A percentile compares a stretch with the other conserved stretches of the same genome.
phyloP scores from a whole-genome alignment of 2,888 invertebrate genomes.

The Euclidia mi region DNA sequence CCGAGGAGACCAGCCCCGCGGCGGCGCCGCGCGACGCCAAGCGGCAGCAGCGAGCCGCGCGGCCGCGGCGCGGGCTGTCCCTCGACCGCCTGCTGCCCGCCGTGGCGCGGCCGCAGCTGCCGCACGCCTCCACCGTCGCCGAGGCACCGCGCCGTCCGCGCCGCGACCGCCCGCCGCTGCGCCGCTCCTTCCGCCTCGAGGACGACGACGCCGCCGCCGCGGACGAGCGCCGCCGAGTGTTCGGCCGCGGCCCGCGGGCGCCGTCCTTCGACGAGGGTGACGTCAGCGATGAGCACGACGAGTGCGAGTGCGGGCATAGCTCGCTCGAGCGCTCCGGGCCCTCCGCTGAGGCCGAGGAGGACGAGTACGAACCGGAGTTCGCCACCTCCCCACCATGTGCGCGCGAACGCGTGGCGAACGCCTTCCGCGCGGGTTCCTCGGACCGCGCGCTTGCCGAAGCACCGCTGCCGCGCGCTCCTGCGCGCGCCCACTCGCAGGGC shows the following conservation, averaged over 20 bases:
- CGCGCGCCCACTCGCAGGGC: slow-evolving; percentile 86
- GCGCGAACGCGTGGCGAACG: slow-evolving; percentile 62
- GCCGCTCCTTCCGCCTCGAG: slow-evolving; percentile 87
- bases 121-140: slow-evolving; percentile 84
- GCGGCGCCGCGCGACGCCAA: slow-evolving; percentile 66
- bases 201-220: slow-evolving; percentile 81
- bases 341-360: slow-evolving; percentile 78
- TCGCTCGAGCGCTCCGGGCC: slow-evolving; percentile 80
- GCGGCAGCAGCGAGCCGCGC: slow-evolving; percentile 64
- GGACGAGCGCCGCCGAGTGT: slow-evolving; percentile 81
- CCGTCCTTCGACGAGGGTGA: slow-evolving; percentile 87
- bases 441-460: slow-evolving; percentile 79
- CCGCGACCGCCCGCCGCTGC: slow-evolving; percentile 85
- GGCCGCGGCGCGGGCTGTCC: slow-evolving; percentile 84
- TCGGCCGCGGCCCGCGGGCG: slow-evolving; percentile 81
- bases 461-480: slow-evolving; percentile 72
- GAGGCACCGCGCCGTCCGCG: slow-evolving; percentile 81
- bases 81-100: slow-evolving; percentile 82
- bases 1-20: slow-evolving; percentile 90
- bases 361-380: slow-evolving; percentile 84
- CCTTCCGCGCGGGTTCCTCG: slow-evolving; percentile 80
- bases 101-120: slow-evolving; percentile 74
- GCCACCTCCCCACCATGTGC: slow-evolving; percentile 78
- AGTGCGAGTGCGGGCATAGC: slow-evolving; percentile 77
- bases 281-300: slow-evolving; percentile 74